Evolutionary conservation across 2,888 invertebrate genomes (phyloP).

Genomic region (Brachynemurus nebulosus): DNA sequence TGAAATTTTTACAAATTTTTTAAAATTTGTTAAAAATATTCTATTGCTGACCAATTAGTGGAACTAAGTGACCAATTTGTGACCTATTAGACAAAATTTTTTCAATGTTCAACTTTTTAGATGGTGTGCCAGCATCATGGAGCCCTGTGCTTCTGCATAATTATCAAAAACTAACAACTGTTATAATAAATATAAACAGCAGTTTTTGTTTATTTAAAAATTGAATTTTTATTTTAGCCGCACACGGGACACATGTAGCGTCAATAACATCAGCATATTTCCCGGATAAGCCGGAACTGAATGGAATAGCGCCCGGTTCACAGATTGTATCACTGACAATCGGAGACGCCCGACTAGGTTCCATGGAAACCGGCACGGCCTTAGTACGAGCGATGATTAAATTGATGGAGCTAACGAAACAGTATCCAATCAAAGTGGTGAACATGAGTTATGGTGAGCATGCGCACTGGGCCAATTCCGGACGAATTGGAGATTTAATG

Average conservation of each 20-base stretch:
- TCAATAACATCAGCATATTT: constrained; percentile 89
- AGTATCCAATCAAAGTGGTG: constrained; percentile 65
- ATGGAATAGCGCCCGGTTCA: constrained; percentile 95
- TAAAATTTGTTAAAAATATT: no score
- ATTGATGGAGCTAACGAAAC: constrained; percentile 55
- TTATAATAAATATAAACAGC: constrained; percentile 2
- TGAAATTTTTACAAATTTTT: no score
- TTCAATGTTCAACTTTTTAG: no score
- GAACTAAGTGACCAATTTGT: no score
- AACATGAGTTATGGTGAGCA: constrained; percentile 99
- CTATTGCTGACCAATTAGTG: no score
- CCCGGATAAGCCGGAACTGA: constrained; percentile 70
- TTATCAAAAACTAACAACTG: no score
- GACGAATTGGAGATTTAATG: constrained; percentile 75
- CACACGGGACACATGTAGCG: constrained; percentile 96
- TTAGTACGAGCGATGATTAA: constrained; percentile 83
- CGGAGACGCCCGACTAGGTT: constrained; percentile 80
- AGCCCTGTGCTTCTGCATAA: no score
- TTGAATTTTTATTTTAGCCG: constrained; percentile 40
- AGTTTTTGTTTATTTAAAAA: constrained; percentile 8
- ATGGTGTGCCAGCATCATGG: no score
- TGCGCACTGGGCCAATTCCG: constrained; percentile 78
- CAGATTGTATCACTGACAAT: constrained; percentile 86
- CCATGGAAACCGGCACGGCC: constrained; percentile 96
- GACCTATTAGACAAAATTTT: no score